Conservation (phyloP, 2,113 vertebrate genomes). For the Entosphenus tridentatus region DNA sequence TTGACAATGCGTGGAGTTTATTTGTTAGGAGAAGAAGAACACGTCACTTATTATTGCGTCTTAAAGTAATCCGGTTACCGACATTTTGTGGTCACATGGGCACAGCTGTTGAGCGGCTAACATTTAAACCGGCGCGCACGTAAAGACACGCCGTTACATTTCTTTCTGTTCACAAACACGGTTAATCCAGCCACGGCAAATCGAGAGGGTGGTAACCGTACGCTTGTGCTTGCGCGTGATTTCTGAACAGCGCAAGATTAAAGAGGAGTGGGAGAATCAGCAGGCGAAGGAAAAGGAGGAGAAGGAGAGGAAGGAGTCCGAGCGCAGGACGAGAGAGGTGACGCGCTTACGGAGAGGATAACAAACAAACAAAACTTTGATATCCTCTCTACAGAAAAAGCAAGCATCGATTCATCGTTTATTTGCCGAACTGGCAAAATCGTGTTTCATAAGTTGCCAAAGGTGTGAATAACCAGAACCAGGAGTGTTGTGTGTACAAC, state of each 20-base stretch:
- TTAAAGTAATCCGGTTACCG: too few relatives aligned
- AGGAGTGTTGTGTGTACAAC: not conserved
- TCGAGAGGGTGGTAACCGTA: too few relatives aligned
- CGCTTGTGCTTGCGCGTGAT: too few relatives aligned
- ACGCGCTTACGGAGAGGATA: slow-evolving; percentile 49
- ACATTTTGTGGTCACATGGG: too few relatives aligned
- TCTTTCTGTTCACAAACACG: too few relatives aligned
- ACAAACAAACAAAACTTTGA: slow-evolving; percentile 19
- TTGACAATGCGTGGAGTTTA: too few relatives aligned
- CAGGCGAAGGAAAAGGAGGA: slow-evolving; percentile 49
- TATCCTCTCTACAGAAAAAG: slow-evolving; percentile 33
- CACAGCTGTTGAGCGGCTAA: too few relatives aligned
- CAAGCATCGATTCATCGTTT: not conserved
- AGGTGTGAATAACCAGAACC: not conserved
- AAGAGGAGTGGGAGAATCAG: slow-evolving; percentile 77
- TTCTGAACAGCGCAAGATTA: slow-evolving; percentile 42
- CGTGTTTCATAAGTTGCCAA: not conserved
- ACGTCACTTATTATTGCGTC: too few relatives aligned
- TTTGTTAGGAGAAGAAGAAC: too few relatives aligned
- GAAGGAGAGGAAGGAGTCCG: slow-evolving; percentile 44
- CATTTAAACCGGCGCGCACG: too few relatives aligned
- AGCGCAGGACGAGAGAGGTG: slow-evolving; percentile 89
- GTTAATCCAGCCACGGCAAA: too few relatives aligned
- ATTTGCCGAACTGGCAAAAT: not conserved
- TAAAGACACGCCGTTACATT: too few relatives aligned